phyloP scores from a whole-genome alignment of 2,113 vertebrate species.

The Petrocephalus microphthalmus region DNA sequence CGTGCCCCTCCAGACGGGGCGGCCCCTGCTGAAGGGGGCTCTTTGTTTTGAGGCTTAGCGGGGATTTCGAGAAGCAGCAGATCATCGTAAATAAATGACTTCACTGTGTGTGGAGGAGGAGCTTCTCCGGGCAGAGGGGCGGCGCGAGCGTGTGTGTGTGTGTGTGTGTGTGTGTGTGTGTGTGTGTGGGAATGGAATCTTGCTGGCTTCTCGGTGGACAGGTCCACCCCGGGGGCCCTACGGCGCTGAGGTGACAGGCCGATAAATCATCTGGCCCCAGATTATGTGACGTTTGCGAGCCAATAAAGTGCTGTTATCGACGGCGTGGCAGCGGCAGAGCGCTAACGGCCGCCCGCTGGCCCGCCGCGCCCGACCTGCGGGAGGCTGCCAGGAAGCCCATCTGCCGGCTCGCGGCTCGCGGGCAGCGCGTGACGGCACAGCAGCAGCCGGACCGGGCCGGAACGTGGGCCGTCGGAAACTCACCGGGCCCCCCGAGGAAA shows the following conservation, averaged over 20 bases:
- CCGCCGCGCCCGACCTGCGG: not conserved
- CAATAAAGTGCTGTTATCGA: constrained; percentile 18
- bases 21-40: constrained; percentile 3
- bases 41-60: constrained; percentile 2
- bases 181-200: constrained; percentile 14
- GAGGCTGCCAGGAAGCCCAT: not conserved
- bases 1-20: not conserved
- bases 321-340: not conserved
- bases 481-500: not conserved
- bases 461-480: not conserved
- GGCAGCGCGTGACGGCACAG: not conserved
- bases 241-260: not conserved
- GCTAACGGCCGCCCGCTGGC: not conserved
- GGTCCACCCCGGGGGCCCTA: not conserved
- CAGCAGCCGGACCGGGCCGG: not conserved
- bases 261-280: constrained; percentile 13
- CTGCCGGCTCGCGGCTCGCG: not conserved
- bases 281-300: constrained; percentile 8
- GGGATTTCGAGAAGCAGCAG: constrained; percentile 7
- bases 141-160: not conserved
- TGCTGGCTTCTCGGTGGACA: not conserved
- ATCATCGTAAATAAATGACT: constrained; percentile 20
- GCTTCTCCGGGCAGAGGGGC: constrained; percentile 23
- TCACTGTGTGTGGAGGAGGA: constrained; percentile 12
- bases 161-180: constrained; percentile 13